phyloP scores from a whole-genome alignment of 2,113 vertebrate genomes.

The Chloebia gouldiae region DNA sequence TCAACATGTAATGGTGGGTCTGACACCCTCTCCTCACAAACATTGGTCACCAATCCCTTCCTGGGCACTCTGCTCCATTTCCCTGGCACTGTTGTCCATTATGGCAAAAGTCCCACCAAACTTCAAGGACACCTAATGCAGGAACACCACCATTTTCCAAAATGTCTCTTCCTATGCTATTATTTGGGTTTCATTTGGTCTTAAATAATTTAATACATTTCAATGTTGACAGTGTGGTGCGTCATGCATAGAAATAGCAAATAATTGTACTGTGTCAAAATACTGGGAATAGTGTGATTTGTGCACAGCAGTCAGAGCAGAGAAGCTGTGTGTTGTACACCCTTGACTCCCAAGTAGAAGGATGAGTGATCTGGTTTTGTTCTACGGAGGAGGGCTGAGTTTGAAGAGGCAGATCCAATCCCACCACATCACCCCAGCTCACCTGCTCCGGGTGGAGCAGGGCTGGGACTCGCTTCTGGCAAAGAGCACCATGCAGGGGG shows the following conservation, averaged over 20 bases:
- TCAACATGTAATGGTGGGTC: neutral
- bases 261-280: neutral
- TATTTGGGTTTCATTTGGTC: neutral
- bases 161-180: neutral
- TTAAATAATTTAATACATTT: neutral
- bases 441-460: fast-evolving
- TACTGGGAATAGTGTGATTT: neutral
- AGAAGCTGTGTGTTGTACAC: neutral
- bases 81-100: neutral
- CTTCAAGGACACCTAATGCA: neutral
- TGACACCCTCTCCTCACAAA: neutral
- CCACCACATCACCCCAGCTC: fast-evolving
- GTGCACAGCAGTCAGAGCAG: neutral
- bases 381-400: neutral
- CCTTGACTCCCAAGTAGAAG: neutral
- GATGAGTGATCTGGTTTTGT: neutral
- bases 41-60: neutral
- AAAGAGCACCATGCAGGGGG: fast-evolving
- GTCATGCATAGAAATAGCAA: neutral
- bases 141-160: neutral
- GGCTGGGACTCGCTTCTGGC: fast-evolving
- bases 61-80: neutral
- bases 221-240: neutral
- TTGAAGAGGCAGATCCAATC: neutral
- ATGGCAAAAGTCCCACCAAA: neutral